Percentiles rank a stretch among this genome's conserved stretches.
Conservation (phyloP, 2,797 vertebrate genomes). For the Mormyrops attenuatus region DNA sequence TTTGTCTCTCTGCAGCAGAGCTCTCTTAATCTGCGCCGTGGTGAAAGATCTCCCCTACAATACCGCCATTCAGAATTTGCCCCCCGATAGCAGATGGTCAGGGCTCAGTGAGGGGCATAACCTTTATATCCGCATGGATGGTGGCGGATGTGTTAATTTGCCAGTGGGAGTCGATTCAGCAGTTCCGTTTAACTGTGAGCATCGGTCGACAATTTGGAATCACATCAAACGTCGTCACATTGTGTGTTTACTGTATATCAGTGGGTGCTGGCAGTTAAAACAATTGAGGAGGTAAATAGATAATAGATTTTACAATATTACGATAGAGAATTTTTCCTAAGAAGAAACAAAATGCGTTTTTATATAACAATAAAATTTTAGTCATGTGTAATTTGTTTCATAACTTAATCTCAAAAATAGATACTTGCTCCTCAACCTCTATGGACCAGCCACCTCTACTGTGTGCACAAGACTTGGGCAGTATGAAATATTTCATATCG, state of each 20-base stretch:
- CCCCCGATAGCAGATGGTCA: background rate
- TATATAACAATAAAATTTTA: background rate
- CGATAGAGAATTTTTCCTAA: background rate
- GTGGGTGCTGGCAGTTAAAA: background rate
- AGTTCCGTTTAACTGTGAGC: background rate
- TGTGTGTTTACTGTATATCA: slow-evolving; percentile 9
- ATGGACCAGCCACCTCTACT: background rate
- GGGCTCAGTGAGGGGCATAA: background rate
- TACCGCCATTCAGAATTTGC: background rate
- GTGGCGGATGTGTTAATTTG: slow-evolving; percentile 9
- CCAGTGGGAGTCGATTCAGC: background rate
- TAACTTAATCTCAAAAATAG: background rate
- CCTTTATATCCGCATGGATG: background rate
- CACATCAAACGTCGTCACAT: background rate
- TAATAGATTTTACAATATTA: background rate
- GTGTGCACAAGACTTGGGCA: background rate
- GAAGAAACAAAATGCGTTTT: background rate
- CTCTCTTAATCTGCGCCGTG: slow-evolving; percentile 10
- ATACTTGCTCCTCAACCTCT: background rate
- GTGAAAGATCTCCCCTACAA: background rate
- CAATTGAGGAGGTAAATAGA: background rate
- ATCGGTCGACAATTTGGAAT: background rate
- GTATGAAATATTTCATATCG: background rate
- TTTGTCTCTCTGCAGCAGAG: slow-evolving; percentile 15
- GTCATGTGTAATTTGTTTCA: background rate